Conservation (phyloP, 2,888 invertebrate genomes). For the Andrena bucephala region DNA sequence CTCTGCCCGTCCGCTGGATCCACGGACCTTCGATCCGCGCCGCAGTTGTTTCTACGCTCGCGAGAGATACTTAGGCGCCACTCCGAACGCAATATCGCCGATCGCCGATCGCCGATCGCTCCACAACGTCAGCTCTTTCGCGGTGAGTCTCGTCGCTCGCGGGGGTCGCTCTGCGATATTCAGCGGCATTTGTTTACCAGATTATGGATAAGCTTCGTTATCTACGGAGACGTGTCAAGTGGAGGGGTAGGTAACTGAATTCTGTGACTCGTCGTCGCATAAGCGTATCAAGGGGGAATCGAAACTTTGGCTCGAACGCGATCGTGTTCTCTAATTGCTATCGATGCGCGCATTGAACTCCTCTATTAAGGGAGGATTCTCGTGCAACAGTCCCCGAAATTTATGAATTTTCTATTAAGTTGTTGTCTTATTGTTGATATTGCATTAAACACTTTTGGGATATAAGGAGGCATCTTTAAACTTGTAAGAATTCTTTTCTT, state of each 20-base stretch:
- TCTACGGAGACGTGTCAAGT: not conserved
- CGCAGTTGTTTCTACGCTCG: conserved; percentile 29
- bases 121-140: conserved; percentile 41
- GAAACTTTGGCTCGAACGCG: conserved; percentile 3
- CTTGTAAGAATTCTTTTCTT: no score
- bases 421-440: no score
- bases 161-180: conserved; percentile 3
- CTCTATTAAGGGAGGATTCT: no score
- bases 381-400: no score
- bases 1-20: not conserved
- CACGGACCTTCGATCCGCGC: conserved; percentile 10
- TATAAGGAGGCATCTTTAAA: no score
- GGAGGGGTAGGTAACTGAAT: not conserved
- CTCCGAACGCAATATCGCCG: conserved; percentile 46
- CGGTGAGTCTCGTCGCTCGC: conserved; percentile 3
- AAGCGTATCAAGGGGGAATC: not conserved
- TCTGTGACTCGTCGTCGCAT: not conserved
- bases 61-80: conserved; percentile 37
- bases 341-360: no score
- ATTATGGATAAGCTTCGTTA: not conserved
- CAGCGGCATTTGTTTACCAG: conserved; percentile 24
- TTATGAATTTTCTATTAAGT: no score
- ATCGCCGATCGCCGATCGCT: conserved; percentile 36
- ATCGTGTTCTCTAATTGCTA: conserved; percentile 38
- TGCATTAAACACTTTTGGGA: no score